These are phyloP conservation scores for Vanessa tameamea DNA, from an alignment of 1,140 invertebrate genomes.

Conservation along the genomic window DNA sequence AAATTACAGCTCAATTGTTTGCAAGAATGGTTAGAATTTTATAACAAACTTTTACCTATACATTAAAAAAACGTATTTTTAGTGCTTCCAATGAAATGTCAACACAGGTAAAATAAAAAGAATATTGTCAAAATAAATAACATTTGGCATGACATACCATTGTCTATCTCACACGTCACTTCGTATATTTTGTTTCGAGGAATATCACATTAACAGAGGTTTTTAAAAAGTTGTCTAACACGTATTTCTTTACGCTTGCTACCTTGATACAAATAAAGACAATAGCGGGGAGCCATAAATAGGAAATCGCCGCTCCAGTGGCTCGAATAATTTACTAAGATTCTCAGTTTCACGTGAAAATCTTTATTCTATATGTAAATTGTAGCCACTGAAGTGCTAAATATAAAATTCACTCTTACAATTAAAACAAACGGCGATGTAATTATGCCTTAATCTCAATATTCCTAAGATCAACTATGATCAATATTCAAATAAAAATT, in stretches of 20 bases:
- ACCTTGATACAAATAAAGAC: slow-evolving; percentile 73
- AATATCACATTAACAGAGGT: slow-evolving; percentile 31
- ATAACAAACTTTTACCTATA: too few species aligned
- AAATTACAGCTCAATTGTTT: too few species aligned
- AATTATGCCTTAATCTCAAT: background rate
- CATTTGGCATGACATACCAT: too few species aligned
- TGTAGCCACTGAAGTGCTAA: slow-evolving; percentile 41
- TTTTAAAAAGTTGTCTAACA: slow-evolving; percentile 56
- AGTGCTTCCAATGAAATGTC: too few species aligned
- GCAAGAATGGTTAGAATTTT: too few species aligned
- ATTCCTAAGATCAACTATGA: too few species aligned
- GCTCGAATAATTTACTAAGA: slow-evolving; percentile 73
- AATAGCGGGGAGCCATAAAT: slow-evolving; percentile 71
- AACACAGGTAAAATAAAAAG: too few species aligned
- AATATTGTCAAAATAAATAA: too few species aligned
- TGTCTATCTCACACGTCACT: too few species aligned
- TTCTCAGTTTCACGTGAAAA: slow-evolving; percentile 73
- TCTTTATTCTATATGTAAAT: slow-evolving; percentile 75
- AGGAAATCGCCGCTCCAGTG: slow-evolving; percentile 76
- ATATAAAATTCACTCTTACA: background rate
- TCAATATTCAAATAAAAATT: too few species aligned
- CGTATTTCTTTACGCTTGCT: slow-evolving; percentile 62
- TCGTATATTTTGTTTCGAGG: background rate
- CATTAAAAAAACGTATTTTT: too few species aligned
- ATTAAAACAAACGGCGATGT: background rate